Evolutionary conservation across 1,140 invertebrate species (phyloP).

Genomic region (Venturia canescens): DNA sequence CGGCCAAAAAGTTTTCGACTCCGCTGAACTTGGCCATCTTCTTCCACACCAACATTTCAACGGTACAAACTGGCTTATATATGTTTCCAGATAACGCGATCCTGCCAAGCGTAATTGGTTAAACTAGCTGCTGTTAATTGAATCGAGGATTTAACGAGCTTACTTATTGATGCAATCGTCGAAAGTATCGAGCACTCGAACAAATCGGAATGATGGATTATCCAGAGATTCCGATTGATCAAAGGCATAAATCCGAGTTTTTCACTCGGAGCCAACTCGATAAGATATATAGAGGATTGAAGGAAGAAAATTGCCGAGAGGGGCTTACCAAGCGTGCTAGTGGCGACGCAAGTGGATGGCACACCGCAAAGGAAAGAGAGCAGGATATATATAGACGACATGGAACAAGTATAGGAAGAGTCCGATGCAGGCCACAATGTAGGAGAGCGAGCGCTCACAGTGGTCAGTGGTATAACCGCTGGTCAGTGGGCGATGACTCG

Average conservation of each 20-base stretch:
- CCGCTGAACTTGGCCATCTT: background rate
- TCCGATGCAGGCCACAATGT: constrained; percentile 17
- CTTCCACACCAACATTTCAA: too few species aligned
- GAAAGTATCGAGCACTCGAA: background rate
- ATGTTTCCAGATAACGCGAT: background rate
- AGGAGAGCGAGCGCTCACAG: constrained; percentile 14
- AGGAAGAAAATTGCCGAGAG: constrained; percentile 19
- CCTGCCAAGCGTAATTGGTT: background rate
- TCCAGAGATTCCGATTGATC: background rate
- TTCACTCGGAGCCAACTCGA: background rate
- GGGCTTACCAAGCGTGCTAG: background rate
- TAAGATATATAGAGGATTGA: background rate
- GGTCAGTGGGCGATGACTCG: constrained; percentile 64
- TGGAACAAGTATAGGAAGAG: constrained; percentile 1
- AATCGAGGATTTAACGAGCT: background rate
- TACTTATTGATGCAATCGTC: background rate
- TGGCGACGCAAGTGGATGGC: background rate
- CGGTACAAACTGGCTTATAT: too few species aligned
- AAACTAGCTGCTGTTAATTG: background rate
- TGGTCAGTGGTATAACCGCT: constrained; percentile 50
- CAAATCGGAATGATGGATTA: background rate
- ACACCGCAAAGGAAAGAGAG: constrained; percentile 20
- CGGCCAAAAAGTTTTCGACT: background rate
- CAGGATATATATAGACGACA: background rate
- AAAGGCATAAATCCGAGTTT: constrained; percentile 7